Percentiles rank a stretch among this genome's conserved stretches.
phyloP scores from a whole-genome alignment of 2,113 vertebrate genomes.

The Etheostoma cragini region DNA sequence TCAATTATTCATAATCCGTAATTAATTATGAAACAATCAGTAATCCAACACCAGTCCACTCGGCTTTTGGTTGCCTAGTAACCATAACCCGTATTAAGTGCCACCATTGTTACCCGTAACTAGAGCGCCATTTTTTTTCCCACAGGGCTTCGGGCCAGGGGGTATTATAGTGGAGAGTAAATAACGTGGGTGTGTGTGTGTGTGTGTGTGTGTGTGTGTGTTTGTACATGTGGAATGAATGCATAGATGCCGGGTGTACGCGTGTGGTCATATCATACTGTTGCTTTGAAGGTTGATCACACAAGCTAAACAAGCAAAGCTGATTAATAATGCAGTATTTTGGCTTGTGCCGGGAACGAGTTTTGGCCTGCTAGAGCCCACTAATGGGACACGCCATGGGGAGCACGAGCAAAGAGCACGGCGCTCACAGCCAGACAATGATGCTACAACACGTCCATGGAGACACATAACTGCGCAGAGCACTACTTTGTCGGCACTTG shows the following conservation, averaged over 20 bases:
- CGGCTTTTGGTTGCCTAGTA: constrained; percentile 82
- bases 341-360: constrained; percentile 61
- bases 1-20: constrained; percentile 84
- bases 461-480: constrained; percentile 64
- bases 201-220: constrained; percentile 26
- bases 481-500: constrained; percentile 69
- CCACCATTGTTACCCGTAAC: constrained; percentile 80
- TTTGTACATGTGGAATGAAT: constrained; percentile 11
- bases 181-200: constrained; percentile 57
- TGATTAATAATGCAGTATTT: constrained; percentile 81
- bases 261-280: constrained; percentile 58
- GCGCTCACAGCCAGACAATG: constrained; percentile 61
- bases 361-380: constrained; percentile 61
- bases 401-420: constrained; percentile 58
- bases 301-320: constrained; percentile 75
- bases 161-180: constrained; percentile 73
- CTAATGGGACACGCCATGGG: constrained; percentile 61
- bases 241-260: constrained; percentile 18
- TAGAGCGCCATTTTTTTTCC: constrained; percentile 67
- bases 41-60: constrained; percentile 83
- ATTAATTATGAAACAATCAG: constrained; percentile 86
- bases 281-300: constrained; percentile 73
- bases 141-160: constrained; percentile 51
- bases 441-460: constrained; percentile 62
- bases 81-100: constrained; percentile 83